These are phyloP conservation scores for Syngnathus floridae DNA, from an alignment of 2,113 vertebrate species.

Conservation along the genomic window DNA sequence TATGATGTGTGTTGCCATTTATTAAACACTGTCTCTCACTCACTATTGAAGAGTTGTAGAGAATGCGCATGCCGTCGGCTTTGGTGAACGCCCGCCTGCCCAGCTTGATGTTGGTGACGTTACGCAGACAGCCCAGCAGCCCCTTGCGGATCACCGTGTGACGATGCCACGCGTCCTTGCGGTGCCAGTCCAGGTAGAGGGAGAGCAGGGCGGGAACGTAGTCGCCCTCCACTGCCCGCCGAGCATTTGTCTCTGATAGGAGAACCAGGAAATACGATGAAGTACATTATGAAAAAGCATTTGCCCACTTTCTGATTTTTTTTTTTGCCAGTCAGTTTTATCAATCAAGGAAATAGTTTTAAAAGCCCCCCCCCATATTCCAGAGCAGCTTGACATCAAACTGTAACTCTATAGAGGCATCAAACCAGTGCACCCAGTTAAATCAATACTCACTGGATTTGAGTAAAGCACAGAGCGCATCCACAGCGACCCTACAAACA, in stretches of 20 bases:
- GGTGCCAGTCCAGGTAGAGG: conserved; percentile 93
- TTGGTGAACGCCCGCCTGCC: conserved; percentile 92
- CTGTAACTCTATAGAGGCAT: conserved; percentile 8
- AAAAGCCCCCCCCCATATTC: background rate
- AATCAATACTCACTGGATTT: conserved; percentile 93
- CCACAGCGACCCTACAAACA: conserved; percentile 87
- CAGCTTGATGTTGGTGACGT: conserved; percentile 87
- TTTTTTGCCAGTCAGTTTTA: background rate
- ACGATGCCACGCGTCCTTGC: conserved; percentile 86
- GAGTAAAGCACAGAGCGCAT: conserved; percentile 91
- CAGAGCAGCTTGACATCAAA: background rate
- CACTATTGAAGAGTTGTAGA: conserved; percentile 91
- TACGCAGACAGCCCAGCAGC: conserved; percentile 88
- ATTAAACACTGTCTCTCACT: conserved; percentile 17
- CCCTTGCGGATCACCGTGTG: conserved; percentile 92
- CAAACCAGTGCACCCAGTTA: background rate
- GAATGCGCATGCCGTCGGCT: conserved; percentile 89
- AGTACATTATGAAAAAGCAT: background rate
- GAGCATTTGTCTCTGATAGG: conserved; percentile 83
- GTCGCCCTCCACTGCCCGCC: conserved; percentile 84
- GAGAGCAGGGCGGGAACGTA: conserved; percentile 81
- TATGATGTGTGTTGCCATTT: background rate
- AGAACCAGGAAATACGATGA: background rate
- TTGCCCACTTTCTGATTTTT: background rate
- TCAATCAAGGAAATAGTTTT: background rate